Evolutionary conservation across 2,113 vertebrate genomes (phyloP), one percentile per base, ranked within the genome.

Genomic region (Vimba vimba): DNA sequence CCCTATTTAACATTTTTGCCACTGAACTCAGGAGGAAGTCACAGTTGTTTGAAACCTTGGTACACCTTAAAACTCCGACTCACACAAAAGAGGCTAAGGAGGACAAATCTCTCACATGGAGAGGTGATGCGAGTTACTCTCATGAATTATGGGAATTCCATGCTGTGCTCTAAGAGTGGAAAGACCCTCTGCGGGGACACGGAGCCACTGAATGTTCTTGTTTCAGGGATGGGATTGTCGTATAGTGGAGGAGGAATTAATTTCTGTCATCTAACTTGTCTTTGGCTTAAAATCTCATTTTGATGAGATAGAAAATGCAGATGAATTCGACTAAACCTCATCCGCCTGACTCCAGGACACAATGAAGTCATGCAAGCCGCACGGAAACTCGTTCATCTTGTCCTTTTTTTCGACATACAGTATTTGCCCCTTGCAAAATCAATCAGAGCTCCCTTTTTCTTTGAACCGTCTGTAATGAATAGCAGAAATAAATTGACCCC

Each of bases 1-100:
- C 90, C 75, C 85, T 76, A 62, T 91, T 89, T 85, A 87, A 89
- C 71, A 80, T 85, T 82, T 84, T 66, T 74, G 74, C 82, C 85
- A 82, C 82, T 43, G 64, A 86, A 79, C 86, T 82, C 88, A 85
- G 73, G 84, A 82, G 77, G 82, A 82, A 86, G 62, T 75, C 88
- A 80, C 82, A 77, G 83, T 84, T 50, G 78, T 75, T 68, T 79
- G 27, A 79, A 79, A 52, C 57, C 84, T 82, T 19, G 73, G 55
- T 23, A 39, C 79, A 86, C 87, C 82, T 87, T 69, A 82, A 85
- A 43, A 79, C 68, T 50, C 66, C 76, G 85, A 85, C 39, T 75
- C 86, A 30, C 66, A 79, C 55, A 86, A 86, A 74, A 27, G 66
- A 79, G 43, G 36, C 75, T 30, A 78, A 13, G 10, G 4, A 64